Evolutionary conservation across 2,888 invertebrate genomes (phyloP), one percentile per base, ranked within the genome.

Genomic region (Pantelozetes paolii): DNA sequence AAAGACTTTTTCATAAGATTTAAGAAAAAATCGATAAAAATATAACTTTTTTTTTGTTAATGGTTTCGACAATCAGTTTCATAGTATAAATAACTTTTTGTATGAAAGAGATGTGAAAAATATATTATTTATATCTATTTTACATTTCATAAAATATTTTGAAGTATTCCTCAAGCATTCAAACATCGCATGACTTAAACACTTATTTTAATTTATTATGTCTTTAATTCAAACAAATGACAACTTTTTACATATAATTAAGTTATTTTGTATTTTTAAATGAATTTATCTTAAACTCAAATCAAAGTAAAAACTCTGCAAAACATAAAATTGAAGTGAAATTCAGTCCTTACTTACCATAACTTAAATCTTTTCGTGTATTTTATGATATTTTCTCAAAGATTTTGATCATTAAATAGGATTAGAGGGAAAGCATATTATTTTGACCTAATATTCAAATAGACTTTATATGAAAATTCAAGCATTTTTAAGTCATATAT

Each of bases 231-330:
- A 20, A 20, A 50, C 20, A 20, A 50, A 50, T 50, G 50, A 50
- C 2, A 20, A 20, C 50, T n/a, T 50, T 20, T 20, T 20, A 50
- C 20, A n/a, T 20, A 20, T 50, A 50, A 50, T 50, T 50, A 50
- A 50, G 50, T 50, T 50, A 50, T 50, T 50, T 50, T 50, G 20
- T 50, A 20, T 50, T n/a, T 20, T 50, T 50, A 50, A 50, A 50
- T 20, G 50, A 50, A 50, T 50, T 50, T 20, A 50, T 50, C 2
- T n/a, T 20, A 8, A n/a, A n/a, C n/a, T 20, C n/a, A 50, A 50
- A n/a, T 20, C 18, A 50, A 50, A 36, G 36, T 50, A 2, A 50
- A 50, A 50, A 5, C 8, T 50, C 20, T 20, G 8, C 50, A 50
- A 20, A 50, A 6, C 20, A 50, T 50, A n/a, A 50, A 20, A 20